Evolutionary conservation across 2,797 vertebrate genomes (phyloP), one percentile per base, ranked within the genome.

Genomic region (Pristis pectinata): DNA sequence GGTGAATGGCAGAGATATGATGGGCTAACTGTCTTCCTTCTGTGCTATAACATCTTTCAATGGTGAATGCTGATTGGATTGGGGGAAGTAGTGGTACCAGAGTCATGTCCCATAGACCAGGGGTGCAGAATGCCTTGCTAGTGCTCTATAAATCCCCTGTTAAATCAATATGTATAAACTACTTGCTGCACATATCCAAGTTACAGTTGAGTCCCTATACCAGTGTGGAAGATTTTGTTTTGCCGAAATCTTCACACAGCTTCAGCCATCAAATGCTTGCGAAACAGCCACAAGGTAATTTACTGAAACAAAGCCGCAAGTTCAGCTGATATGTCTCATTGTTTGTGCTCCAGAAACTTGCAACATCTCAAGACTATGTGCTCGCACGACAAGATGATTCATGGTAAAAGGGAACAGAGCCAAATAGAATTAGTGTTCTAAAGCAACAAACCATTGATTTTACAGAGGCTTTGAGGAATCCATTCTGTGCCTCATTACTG

Each of bases 371-470:
- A 91, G n/a, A 64, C 87, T 41, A 64, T 91, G n/a, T 67, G 19
- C n/a, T 91, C 91, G 87, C n/a, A 91, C 7, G 87, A 67, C 17
- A 91, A 91, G n/a, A 41, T 91, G 59, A 91, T 34, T 67, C n/a
- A 91, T 22, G 22, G 37, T 41, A 13, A 41, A 22, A 24, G 59
- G 59, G 56, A 91, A 91, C 19, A 67, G n/a, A 41, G 59, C 59
- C 87, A 91, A 19, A 24, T 24, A 24, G 87, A 61, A 64, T 91
- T 91, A 67, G 59, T 64, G 59, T 59, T 67, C 34, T 41, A 37
- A 91, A 64, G 87, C 59, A 41, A 15, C 19, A 67, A 67, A 24
- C 85, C 15, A 59, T 89, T 89, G 85, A 89, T 41, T 61, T 91
- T 67, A 22, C 34, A 64, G 70, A 91, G 17, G 19, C 56, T 91